Base-by-base conservation (phyloP, 1,140 invertebrate species). In the Lasioglossum baleicum region DNA sequence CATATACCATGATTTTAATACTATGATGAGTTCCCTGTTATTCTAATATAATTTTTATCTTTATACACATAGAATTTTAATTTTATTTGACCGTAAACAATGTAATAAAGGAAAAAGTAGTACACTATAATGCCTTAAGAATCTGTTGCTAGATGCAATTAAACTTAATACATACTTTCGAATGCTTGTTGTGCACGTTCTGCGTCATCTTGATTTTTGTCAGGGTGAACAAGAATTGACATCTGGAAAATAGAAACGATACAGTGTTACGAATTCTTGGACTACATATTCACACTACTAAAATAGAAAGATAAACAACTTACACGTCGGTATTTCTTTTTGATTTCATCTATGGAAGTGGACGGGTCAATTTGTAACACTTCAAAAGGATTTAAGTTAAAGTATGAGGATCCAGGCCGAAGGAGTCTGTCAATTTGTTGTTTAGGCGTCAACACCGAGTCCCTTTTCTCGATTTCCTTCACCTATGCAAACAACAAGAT, bases 171-270 rank as follows among this genome's bases (percentile, higher is more conserved):
- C 91, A 88, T 92, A 95, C 95, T 97, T 93, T 98, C 97, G 94
- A 98, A 98, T 77, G 97, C 97, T 91, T 97, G 96, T 92, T 99
- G 98, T 15, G 99, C 98, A 93, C 98, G 94, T 69, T 99, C 99
- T 56, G 95, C 93, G 92, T 99, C 98, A 94, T 99, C 97, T 93
- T 96, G 97, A 94, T 99, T 99, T 94, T 99, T 99, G 90, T 99
- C 98, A 64, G 99, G 99, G 96, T 99, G 99, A 1, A 99, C 98
- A 83, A 99, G 94, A 92, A 99, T 98, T 20, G 99, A 99, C 88
- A 99, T 95, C 94, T 96, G 90, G 44, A 89, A 92, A 89, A 87
- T 82, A 67, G 68, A 79, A 72, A 75, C 61, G 80, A 63, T 22
- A 48, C n/a, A n/a, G 13, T 76, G 42, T 3, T 4, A 35, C 60